Percentiles rank a stretch among this genome's conserved stretches.
Evolutionary conservation across 92 coral and sea anemone genomes (phyloP).

Genomic region (Epizoanthus scotinus): DNA sequence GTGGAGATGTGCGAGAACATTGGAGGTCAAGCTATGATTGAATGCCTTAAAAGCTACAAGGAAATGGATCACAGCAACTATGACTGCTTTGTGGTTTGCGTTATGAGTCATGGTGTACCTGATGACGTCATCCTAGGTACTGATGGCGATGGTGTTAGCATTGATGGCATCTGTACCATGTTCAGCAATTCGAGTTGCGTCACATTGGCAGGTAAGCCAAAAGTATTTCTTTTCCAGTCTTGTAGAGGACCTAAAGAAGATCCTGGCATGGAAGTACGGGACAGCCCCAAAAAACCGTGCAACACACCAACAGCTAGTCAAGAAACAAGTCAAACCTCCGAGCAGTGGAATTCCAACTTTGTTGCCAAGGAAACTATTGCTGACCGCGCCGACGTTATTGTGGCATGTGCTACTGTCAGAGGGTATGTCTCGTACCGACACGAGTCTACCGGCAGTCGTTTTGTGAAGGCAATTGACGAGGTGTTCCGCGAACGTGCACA

Average conservation of each 20-base stretch:
- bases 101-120: constrained; percentile 87
- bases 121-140: constrained; percentile 53
- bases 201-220: constrained; percentile 74
- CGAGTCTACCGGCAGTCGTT: constrained; percentile 65
- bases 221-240: constrained; percentile 83
- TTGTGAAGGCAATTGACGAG: constrained; percentile 63
- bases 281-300: constrained; percentile 40
- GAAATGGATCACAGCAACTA: constrained; percentile 48
- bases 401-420: constrained; percentile 73
- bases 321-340: not conserved
- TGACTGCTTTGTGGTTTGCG: constrained; percentile 78
- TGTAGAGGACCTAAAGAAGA: constrained; percentile 70
- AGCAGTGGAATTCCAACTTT: constrained; percentile 5
- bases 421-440: constrained; percentile 72
- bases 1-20: constrained; percentile 35
- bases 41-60: constrained; percentile 29
- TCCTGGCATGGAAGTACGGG: constrained; percentile 55
- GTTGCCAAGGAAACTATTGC: constrained; percentile 33
- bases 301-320: not conserved
- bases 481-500: constrained; percentile 61
- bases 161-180: constrained; percentile 26
- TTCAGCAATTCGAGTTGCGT: constrained; percentile 59
- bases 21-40: constrained; percentile 27
- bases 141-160: constrained; percentile 59
- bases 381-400: constrained; percentile 70